phyloP scores from a whole-genome alignment of 2,113 vertebrate genomes.

The Phrynosoma platyrhinos region DNA sequence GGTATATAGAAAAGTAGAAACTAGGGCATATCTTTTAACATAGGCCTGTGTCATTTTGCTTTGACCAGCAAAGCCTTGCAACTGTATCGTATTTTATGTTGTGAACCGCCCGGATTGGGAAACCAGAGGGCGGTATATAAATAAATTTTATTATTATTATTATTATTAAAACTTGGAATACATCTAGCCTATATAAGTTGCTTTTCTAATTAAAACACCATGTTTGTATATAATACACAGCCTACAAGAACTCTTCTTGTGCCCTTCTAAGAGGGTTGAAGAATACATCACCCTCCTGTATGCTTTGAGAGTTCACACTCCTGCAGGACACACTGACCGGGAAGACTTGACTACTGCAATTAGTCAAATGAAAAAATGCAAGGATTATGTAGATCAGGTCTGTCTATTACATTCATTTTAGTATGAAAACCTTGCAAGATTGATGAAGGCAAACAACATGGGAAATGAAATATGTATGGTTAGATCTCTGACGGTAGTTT shows the following conservation, averaged over 20 bases:
- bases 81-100: too few species aligned
- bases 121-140: too few species aligned
- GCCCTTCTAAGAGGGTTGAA: slow-evolving; percentile 81
- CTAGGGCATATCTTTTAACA: neutral
- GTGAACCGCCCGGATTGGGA: too few species aligned
- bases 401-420: slow-evolving; percentile 14
- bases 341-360: slow-evolving; percentile 76
- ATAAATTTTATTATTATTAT: too few species aligned
- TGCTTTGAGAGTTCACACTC: slow-evolving; percentile 80
- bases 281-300: slow-evolving; percentile 85
- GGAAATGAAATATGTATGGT: neutral
- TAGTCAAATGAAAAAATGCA: slow-evolving; percentile 73
- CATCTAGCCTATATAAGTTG: neutral
- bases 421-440: neutral
- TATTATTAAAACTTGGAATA: neutral
- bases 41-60: neutral
- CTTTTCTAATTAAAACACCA: neutral
- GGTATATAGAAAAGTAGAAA: neutral
- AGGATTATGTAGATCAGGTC: slow-evolving; percentile 82
- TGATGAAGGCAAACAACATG: neutral
- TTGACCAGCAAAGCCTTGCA: neutral
- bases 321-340: slow-evolving; percentile 78
- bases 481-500: neutral
- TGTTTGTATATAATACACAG: slow-evolving; percentile 62
- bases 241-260: slow-evolving; percentile 85